Percentiles rank a stretch among this genome's conserved stretches.
Evolutionary conservation across 2,113 vertebrate species (phyloP).

Genomic region (Corythaixoides concolor): DNA sequence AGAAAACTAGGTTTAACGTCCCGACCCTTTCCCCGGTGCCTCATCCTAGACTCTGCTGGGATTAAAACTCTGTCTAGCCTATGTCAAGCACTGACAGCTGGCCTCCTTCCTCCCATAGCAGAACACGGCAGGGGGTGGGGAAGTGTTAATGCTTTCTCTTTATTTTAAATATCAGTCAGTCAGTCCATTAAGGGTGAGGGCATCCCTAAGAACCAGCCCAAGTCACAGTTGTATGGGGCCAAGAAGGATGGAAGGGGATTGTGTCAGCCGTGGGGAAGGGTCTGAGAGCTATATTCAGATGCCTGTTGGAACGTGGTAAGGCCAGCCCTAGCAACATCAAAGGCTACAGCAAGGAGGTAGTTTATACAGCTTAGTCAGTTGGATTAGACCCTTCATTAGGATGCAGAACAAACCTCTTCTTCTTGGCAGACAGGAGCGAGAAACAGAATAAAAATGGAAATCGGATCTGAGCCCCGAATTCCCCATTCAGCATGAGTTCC

Average conservation of each 20-base stretch:
- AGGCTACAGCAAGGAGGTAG: conserved; percentile 51
- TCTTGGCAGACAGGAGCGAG: conserved; percentile 60
- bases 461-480: conserved; percentile 68
- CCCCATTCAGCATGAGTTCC: conserved; percentile 68
- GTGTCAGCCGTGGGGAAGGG: neutral
- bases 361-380: conserved; percentile 31
- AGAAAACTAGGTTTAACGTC: neutral
- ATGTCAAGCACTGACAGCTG: neutral
- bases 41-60: neutral
- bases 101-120: neutral
- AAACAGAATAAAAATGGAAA: conserved; percentile 76
- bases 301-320: neutral
- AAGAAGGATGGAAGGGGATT: neutral
- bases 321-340: conserved; percentile 30
- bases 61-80: neutral
- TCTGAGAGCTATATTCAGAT: conserved; percentile 26
- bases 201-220: neutral
- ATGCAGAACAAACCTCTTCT: conserved; percentile 55
- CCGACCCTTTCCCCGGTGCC: neutral
- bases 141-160: neutral
- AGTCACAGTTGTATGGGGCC: neutral
- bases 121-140: neutral
- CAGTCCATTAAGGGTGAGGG: neutral
- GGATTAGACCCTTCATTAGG: conserved; percentile 70
- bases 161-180: neutral